phyloP scores from a whole-genome alignment of 2,888 invertebrate genomes.

The Drosophila nigricruria region DNA sequence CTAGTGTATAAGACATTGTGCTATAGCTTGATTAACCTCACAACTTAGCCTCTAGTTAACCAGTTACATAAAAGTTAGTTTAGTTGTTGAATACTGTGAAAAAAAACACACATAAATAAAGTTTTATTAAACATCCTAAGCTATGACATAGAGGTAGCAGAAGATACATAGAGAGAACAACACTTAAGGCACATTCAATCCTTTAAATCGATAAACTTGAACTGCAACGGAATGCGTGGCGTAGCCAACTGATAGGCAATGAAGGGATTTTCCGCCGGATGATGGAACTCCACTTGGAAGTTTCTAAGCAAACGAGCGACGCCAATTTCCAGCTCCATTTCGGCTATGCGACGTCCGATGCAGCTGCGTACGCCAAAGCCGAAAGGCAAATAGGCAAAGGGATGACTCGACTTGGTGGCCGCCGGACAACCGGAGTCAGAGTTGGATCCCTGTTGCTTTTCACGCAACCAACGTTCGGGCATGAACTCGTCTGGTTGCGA shows the following conservation, averaged over 20 bases:
- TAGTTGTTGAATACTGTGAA: background rate
- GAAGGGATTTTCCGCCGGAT: slow-evolving; percentile 75
- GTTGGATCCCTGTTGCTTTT: background rate
- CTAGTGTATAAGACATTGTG: background rate
- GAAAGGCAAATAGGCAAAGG: slow-evolving; percentile 79
- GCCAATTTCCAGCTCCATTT: slow-evolving; percentile 88
- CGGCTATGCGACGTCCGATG: slow-evolving; percentile 90
- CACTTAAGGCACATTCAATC: background rate
- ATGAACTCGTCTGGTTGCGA: slow-evolving; percentile 87
- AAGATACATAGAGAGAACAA: background rate
- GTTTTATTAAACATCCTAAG: background rate
- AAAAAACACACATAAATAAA: background rate
- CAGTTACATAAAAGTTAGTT: background rate
- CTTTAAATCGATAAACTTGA: slow-evolving; percentile 76
- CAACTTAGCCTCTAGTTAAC: background rate
- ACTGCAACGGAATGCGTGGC: slow-evolving; percentile 82
- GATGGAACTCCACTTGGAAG: slow-evolving; percentile 83
- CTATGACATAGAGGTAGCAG: background rate
- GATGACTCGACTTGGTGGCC: slow-evolving; percentile 57
- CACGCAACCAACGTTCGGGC: slow-evolving; percentile 91
- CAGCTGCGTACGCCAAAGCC: slow-evolving; percentile 86
- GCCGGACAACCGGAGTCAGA: slow-evolving; percentile 86
- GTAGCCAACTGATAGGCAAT: slow-evolving; percentile 73
- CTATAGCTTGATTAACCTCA: background rate
- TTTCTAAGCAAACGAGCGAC: slow-evolving; percentile 84